Base-by-base conservation (phyloP, 2,797 vertebrate genomes). In the Phalloptychus januarius region DNA sequence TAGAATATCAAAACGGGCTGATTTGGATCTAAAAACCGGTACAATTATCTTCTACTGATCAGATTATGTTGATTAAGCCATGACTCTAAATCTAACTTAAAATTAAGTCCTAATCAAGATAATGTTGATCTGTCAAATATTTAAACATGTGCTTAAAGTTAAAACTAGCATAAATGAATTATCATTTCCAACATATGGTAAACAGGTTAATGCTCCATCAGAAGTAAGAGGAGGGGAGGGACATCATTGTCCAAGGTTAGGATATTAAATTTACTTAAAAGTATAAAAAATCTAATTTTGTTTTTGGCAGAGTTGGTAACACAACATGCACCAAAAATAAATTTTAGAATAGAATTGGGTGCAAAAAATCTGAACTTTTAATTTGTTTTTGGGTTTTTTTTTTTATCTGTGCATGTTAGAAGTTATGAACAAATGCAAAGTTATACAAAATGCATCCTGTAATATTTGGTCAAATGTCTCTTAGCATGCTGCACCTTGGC, bases 191-290 rank as follows among this genome's bases (percentile, higher is more conserved):
- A n/a, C n/a, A n/a, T n/a, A 74, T 8, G 38, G 72, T 76, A 76
- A 79, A 83, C 33, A 74, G 48, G 74, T 25, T 15, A 74, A 36
- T 50, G 67, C 38, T 82, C 20, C 15, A 20, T 33, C 28, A 79
- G 79, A 72, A n/a, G 13, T 48, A 36, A 50, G 40, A 71, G 38
- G 71, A 44, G 5, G 25, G 36, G 11, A 23, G 31, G 33, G 33
- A 40, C 69, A 74, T 73, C 46, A 33, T 28, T 52, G 72, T 75
- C 23, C 42, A 69, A 40, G 10, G 13, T 38, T 7, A 65, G 61
- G 20, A n/a, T 25, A n/a, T 67, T 13, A 42, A 38, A 40, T 67
- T 42, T 23, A 25, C 23, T 40, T 40, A 40, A 23, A 11, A 13
- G 25, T n/a, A 15, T 7, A n/a, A 70, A 70, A 15, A 25, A 44